Base-by-base conservation (phyloP, 2,888 invertebrate genomes). In the Sturmia bella region DNA sequence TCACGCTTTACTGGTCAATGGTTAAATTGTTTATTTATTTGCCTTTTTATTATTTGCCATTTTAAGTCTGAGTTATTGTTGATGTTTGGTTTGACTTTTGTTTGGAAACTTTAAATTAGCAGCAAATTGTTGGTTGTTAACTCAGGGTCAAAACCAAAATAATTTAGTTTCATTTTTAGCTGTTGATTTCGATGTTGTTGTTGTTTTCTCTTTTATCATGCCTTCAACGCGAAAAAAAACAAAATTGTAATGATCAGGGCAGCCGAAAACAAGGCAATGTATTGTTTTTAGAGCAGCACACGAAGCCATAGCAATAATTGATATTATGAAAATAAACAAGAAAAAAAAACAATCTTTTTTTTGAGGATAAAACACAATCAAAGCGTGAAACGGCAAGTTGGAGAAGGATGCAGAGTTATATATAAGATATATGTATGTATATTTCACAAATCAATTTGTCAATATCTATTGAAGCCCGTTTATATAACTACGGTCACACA, bases 1-100 rank as follows among this genome's bases (percentile, higher is more conserved):
- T 68, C 39, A 75, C 68, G 76, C 68, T 76, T 76, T 37, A 57
- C 52, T 76, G 76, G 41, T 69, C 75, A 61, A 24, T 52, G 68
- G 37, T 61, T 52, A n/a, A 69, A 54, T 76, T 69, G 52, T 64
- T 61, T 50, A 41, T 7, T 48, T 56, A 13, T 32, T 50, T 63
- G n/a, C 9, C 48, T 39, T 15, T 48, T 63, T 63, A 63, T 54
- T 54, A 19, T 63, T 17, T 54, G 17, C 5, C 7, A 27, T 59
- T 72, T 63, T 41, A 39, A 24, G 15, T 39, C 21, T 57, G 1
- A n/a, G 15, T 13, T 70, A 13, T 54, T 27, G 13, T 37, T 61
- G 1, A 24, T 6, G 9, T 1, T 27, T 12, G 3, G 43, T 43
- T 15, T 32, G 11, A 45, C 6, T 37, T 57, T 48, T 15, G 15